A percentile compares a stretch with the other conserved stretches of the same genome.
phyloP scores from a whole-genome alignment of 2,888 invertebrate genomes.

The Coelinius sp. region DNA sequence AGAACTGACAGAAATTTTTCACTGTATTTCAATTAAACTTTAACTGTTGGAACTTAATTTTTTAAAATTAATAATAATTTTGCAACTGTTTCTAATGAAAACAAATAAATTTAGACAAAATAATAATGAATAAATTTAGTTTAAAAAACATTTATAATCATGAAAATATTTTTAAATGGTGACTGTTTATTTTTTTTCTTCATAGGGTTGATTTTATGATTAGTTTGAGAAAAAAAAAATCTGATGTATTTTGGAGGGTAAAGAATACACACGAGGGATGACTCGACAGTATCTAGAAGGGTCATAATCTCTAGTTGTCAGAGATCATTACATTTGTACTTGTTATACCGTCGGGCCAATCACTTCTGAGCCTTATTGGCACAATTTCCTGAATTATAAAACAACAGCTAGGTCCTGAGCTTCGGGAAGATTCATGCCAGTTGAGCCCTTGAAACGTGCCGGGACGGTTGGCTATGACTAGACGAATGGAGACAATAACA shows the following conservation, averaged over 20 bases:
- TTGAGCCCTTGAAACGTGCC: neutral
- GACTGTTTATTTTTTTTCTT: too few species aligned
- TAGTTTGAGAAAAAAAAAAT: too few species aligned
- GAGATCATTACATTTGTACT: slow-evolving; percentile 51
- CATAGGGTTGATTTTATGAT: too few species aligned
- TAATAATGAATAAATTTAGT: too few species aligned
- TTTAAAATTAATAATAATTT: too few species aligned
- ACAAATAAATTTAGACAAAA: too few species aligned
- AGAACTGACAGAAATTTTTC: neutral
- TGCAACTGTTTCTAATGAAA: too few species aligned
- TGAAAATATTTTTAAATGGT: too few species aligned
- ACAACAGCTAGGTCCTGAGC: slow-evolving; percentile 52
- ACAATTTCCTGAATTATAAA: slow-evolving; percentile 64
- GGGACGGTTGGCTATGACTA: neutral
- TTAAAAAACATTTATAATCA: too few species aligned
- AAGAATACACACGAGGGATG: neutral
- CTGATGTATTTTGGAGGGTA: too few species aligned
- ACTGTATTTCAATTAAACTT: neutral
- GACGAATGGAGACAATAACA: neutral
- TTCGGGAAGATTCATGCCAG: slow-evolving; percentile 27
- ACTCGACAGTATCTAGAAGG: slow-evolving; percentile 23
- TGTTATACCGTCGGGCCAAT: slow-evolving; percentile 57
- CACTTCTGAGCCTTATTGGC: slow-evolving; percentile 65
- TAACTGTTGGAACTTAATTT: too few species aligned
- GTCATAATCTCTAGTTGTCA: slow-evolving; percentile 45